Base-by-base conservation (phyloP, 2,888 invertebrate species). In the Leptogaster cylindrica region DNA sequence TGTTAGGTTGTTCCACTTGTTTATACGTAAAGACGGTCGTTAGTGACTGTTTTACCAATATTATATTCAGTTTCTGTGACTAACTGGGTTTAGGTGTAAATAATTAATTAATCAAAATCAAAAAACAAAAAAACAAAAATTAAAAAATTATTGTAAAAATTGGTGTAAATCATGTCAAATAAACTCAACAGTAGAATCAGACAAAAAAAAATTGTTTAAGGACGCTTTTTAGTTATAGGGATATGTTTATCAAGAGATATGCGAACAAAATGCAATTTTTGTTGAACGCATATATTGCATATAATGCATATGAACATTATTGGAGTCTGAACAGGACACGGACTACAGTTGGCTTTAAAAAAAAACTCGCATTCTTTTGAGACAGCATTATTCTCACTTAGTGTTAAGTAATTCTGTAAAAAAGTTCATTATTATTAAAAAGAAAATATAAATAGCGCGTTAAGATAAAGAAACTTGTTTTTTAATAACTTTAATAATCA, bases 191-290 rank as follows among this genome's bases (percentile, higher is more conserved):
- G n/a, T n/a, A 41, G 6, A 41, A n/a, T 18, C 41, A 41, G 10
- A 41, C 14, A 41, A 5, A 6, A 41, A 14, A 18, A 14, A 41
- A 41, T 18, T 41, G 3, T 4, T 14, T 41, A 14, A 41, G 18
- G 18, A 41, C 41, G 41, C 41, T 41, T 41, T 16, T 41, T 41
- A 41, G 41, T 16, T 41, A 6, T 41, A 41, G 41, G 41, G 4
- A 41, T 7, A 14, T 16, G 41, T 41, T 12, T 16, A 2, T 16
- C 6, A 10, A 41, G 14, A 41, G 3, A 7, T 16, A 41, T 41
- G 6, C 6, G 16, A 12, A 7, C 16, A n/a, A n/a, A n/a, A n/a
- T n/a, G n/a, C n/a, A n/a, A n/a, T n/a, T n/a, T n/a, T n/a, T n/a
- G n/a, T n/a, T n/a, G n/a, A n/a, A n/a, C n/a, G n/a, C n/a, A n/a